These are phyloP conservation scores for Sebastiscus albofasciatus DNA, from an alignment of 2,797 vertebrate species.

Conservation along the genomic window DNA sequence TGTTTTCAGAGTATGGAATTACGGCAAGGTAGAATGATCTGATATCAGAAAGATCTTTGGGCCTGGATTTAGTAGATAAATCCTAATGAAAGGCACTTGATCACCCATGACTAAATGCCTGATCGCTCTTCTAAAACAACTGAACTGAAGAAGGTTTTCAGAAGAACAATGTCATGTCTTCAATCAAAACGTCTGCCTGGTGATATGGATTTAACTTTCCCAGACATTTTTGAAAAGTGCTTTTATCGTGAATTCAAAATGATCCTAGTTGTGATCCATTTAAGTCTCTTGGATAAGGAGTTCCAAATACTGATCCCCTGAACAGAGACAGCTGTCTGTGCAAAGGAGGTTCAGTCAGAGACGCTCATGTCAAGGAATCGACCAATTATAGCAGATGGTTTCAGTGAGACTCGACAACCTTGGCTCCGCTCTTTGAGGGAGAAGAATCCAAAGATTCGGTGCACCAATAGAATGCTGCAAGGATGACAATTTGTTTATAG, in stretches of 20 bases:
- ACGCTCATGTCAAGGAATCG: not conserved
- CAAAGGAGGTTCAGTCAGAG: not conserved
- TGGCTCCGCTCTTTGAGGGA: not conserved
- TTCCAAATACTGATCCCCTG: not conserved
- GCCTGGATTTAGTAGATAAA: not conserved
- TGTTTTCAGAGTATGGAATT: not conserved
- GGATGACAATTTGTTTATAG: too few relatives aligned
- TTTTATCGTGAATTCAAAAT: not conserved
- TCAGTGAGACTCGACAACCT: not conserved
- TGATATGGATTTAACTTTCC: not conserved
- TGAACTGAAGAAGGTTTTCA: not conserved
- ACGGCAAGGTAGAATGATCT: not conserved
- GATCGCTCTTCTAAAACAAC: not conserved
- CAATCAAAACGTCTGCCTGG: not conserved
- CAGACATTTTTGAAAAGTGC: not conserved
- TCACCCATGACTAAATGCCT: not conserved
- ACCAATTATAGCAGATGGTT: not conserved
- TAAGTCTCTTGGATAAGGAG: not conserved
- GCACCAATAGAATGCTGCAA: not conserved
- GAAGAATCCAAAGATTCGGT: not conserved
- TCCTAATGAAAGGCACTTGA: constrained; percentile 10
- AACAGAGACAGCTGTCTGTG: not conserved
- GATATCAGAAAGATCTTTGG: not conserved
- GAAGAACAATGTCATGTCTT: not conserved
- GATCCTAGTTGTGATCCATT: not conserved